Base-by-base conservation (phyloP, 2,113 vertebrate genomes). In the Anguilla japonica region DNA sequence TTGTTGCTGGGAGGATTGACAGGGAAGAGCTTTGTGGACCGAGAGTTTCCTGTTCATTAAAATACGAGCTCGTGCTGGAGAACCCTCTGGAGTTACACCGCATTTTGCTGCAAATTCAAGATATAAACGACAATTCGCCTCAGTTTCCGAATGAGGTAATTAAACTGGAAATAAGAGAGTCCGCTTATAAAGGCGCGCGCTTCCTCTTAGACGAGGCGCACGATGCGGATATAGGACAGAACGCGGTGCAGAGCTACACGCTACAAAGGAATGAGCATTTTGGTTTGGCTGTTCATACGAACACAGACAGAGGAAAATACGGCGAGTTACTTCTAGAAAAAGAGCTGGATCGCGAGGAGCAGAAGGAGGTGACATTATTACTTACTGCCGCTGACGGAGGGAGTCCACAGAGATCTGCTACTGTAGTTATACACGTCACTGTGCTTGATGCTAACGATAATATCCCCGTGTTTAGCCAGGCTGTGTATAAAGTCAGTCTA, bases 381-480 rank as follows among this genome's bases (percentile, higher is more conserved):
- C 53, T 84, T 60, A 84, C 81, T 1, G 90, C 88, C 0, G 6
- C 41, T 46, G 90, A 91, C 56, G 89, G 90, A 6, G 90, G 90
- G 2, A 87, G 29, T 80, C 89, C 89, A 41, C 41, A 82, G 46
- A 85, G 82, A 88, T 87, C 89, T 53, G 92, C 87, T n/a, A 86
- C 84, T 86, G 81, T 60, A 39, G 50, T 50, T 75, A 91, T 94
- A 79, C 88, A 85, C 0, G 84, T 94, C 26, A 56, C 89, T 79
- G 91, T 94, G 75, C 85, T 93, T 41, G 93, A 95, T 79, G 26
- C 9, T 57, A 96, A 95, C 29, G 94, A 95, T 84, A 96, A 96
- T 0, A 85, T 79, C 1, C 94, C 92, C 0, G 79, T 89, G 20
- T 96, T 96, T 91, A 83, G 83, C 0, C 78, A 71, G 29, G 18